Evolutionary conservation across 2,797 vertebrate genomes (phyloP).

Genomic region (Myripristis jacobus): DNA sequence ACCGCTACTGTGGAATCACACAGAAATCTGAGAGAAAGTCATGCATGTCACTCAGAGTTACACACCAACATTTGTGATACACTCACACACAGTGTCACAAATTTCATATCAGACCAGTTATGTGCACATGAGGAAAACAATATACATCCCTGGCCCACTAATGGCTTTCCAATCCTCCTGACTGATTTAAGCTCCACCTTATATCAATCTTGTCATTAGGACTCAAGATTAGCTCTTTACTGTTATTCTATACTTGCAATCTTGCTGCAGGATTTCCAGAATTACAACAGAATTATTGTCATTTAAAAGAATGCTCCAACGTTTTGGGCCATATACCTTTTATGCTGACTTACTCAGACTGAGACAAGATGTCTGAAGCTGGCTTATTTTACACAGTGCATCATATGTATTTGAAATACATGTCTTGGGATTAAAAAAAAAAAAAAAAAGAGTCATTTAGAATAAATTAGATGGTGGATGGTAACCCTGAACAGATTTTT

Average conservation of each 20-base stretch:
- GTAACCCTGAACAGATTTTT: too few relatives aligned
- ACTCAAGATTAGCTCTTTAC: not conserved
- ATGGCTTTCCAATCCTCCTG: not conserved
- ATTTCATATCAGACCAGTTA: conserved; percentile 33
- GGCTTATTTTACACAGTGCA: too few relatives aligned
- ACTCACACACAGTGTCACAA: conserved; percentile 37
- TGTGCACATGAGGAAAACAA: conserved; percentile 38
- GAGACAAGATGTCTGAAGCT: too few relatives aligned
- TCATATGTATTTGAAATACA: too few relatives aligned
- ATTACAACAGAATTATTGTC: too few relatives aligned
- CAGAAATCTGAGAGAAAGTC: conserved; percentile 16
- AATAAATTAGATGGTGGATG: too few relatives aligned
- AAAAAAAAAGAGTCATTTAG: too few relatives aligned
- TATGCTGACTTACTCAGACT: too few relatives aligned
- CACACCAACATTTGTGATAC: conserved; percentile 51
- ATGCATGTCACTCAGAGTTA: conserved; percentile 38
- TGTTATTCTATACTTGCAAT: not conserved
- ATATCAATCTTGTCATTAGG: not conserved
- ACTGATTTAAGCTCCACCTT: not conserved
- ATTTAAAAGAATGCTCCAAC: not conserved
- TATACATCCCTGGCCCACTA: not conserved
- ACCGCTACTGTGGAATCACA: conserved; percentile 3
- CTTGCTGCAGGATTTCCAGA: not conserved
- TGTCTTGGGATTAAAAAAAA: too few relatives aligned
- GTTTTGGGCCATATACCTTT: too few relatives aligned